Conservation (phyloP, 37 sponge, comb jelly and placozoan genomes). For the Theonella swinhoei region DNA sequence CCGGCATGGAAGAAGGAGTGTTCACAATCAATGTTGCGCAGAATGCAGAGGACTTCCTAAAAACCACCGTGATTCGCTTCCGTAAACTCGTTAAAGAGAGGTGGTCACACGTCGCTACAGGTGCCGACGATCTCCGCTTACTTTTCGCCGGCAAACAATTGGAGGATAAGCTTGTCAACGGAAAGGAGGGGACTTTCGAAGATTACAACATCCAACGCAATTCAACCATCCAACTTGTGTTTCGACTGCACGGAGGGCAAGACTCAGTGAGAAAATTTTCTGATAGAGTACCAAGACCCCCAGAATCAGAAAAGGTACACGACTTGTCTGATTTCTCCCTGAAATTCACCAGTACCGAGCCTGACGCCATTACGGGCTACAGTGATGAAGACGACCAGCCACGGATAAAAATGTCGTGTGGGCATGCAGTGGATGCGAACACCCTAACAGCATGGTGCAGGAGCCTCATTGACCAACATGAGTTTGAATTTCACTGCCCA, state of each 20-base stretch:
- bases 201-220: constrained; percentile 48
- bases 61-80: constrained; percentile 30
- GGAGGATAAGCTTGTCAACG: constrained; percentile 26
- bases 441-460: constrained; percentile 55
- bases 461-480: constrained; percentile 31
- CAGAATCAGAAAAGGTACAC: constrained; percentile 24
- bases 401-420: constrained; percentile 56
- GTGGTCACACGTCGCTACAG: constrained; percentile 3
- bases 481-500: constrained; percentile 48
- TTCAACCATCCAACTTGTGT: constrained; percentile 46
- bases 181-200: constrained; percentile 24
- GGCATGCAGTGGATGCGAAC: constrained; percentile 59
- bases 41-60: constrained; percentile 25
- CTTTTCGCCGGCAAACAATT: constrained; percentile 62
- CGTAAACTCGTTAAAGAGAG: constrained; percentile 5
- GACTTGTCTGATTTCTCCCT: neutral
- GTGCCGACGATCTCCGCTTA: constrained; percentile 21
- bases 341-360: constrained; percentile 29
- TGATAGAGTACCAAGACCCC: constrained; percentile 21
- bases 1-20: constrained; percentile 43
- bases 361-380: constrained; percentile 21
- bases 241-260: constrained; percentile 51
- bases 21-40: constrained; percentile 11
- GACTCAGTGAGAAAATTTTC: neutral
- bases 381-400: constrained; percentile 18